Base-by-base conservation (phyloP, 2,113 vertebrate species). In the Phylloscopus trochiloides region DNA sequence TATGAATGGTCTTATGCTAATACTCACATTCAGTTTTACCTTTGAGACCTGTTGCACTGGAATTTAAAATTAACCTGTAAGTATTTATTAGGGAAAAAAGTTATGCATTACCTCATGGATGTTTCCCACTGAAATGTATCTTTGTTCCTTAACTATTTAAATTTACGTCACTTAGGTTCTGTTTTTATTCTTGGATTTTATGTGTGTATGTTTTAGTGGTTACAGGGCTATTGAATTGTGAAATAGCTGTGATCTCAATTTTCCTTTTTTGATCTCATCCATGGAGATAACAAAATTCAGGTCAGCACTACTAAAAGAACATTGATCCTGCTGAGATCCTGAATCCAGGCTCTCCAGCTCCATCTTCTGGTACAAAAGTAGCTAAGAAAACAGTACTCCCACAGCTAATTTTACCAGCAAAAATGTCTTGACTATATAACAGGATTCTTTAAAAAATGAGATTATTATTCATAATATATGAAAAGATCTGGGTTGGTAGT, bases 351-450 rank as follows among this genome's bases (percentile, higher is more conserved):
- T 90, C 93, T 87, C 31, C 91, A 66, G 89, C 95, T 79, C 94
- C 95, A 96, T 84, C 95, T 96, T 68, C 94, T 94, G 96, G 94
- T 47, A 66, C 19, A 29, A 25, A 61, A 57, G 11, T 25, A 68
- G 9, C 4, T 24, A 38, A 57, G 31, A 34, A 42, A 63, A 5
- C 28, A 51, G 7, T 43, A 34, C 25, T 87, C 48, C 36, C 77
- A 45, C 40, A 68, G 31, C 38, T 61, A 2, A 54, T 82, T 91
- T 61, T 61, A 70, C 28, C 36, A n/a, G 34, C 14, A 31, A 20
- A 26, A 31, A 19, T 5, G 13, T 31, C 74, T 52, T 72, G n/a
- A 81, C 40, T 28, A 42, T 21, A 24, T 24, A 78, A 38, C 24
- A 4, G 17, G 36, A 85, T 72, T 72, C 7, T 26, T 76, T 63